Base-by-base conservation (phyloP, 2,888 invertebrate genomes). In the Spicauda simplicius region DNA sequence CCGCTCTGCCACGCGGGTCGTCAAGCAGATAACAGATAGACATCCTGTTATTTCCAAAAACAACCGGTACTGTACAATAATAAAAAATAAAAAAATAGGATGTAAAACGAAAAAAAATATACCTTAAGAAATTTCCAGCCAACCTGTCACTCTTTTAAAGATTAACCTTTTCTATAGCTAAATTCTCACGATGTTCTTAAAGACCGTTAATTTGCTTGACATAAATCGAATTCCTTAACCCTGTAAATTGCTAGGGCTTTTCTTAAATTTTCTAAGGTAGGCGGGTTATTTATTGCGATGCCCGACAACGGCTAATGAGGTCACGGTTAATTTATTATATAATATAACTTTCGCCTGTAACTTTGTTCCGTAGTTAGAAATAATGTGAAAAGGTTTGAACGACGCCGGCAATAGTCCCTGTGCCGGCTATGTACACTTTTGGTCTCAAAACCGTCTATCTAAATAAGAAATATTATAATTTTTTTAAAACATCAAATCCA, bases 261-360 rank as follows among this genome's bases (percentile, higher is more conserved):
- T 75, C 77, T 82, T 79, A 79, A 82, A 83, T 80, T 80, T 79
- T 76, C 76, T 78, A 80, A 80, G 76, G 77, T 79, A 69, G 52
- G 37, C 16, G 52, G 37, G 65, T 52, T 80, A 84, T 85, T 81
- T 81, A 83, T 80, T 80, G 72, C 70, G 74, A 74, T 77, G 70
- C 71, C 71, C 73, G 66, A 67, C 71, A 78, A 77, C 74, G 72
- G 76, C 80, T 84, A 84, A 84, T 81, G 79, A 83, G 81, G 71
- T 76, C 73, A 70, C 72, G 71, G 74, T 78, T 79, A 81, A 84
- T 82, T 82, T 81, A 83, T 80, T 82, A 80, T 77, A 77, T 76
- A 53, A 52, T 41, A 41, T 41, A 41, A 41, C 14, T 41, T 41
- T 11, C 4, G 12, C 41, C 41, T 3, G 41, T 11, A 12, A 41